Conservation (phyloP, 2,888 invertebrate genomes). For the Eupsilia transversa region DNA sequence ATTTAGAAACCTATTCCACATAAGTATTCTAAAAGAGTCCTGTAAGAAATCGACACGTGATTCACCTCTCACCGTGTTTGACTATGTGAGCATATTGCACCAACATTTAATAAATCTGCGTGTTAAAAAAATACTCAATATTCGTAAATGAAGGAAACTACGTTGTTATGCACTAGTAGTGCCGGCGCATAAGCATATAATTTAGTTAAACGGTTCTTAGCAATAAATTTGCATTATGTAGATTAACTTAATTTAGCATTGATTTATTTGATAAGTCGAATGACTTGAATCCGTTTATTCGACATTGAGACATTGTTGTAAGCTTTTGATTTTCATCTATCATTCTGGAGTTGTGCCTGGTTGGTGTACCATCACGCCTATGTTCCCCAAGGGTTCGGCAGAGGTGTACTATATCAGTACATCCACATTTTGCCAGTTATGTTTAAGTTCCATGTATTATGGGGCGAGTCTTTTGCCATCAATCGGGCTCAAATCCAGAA, state of each 20-base stretch:
- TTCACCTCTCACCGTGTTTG: too few species aligned
- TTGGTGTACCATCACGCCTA: too few species aligned
- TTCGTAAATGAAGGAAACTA: constrained; percentile 31
- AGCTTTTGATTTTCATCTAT: not conserved
- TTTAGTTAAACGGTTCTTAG: constrained; percentile 24
- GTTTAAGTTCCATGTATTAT: too few species aligned
- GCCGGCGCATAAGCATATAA: constrained; percentile 13
- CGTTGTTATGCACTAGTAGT: not conserved
- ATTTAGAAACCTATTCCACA: too few species aligned
- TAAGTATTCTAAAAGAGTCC: too few species aligned
- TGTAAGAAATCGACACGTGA: too few species aligned
- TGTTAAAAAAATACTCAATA: constrained; percentile 19
- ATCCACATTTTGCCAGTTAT: too few species aligned
- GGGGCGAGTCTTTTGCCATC: too few species aligned
- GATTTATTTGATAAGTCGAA: not conserved
- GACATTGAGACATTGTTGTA: not conserved
- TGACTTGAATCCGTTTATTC: not conserved
- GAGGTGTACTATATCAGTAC: too few species aligned
- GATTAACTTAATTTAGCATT: not conserved
- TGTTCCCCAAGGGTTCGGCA: too few species aligned
- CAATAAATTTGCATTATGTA: constrained; percentile 5
- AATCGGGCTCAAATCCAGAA: too few species aligned
- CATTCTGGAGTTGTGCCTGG: not conserved
- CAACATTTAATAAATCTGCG: not conserved
- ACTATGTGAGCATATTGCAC: not conserved